Base-by-base conservation (phyloP, 2,888 invertebrate genomes). In the Apamea monoglypha region DNA sequence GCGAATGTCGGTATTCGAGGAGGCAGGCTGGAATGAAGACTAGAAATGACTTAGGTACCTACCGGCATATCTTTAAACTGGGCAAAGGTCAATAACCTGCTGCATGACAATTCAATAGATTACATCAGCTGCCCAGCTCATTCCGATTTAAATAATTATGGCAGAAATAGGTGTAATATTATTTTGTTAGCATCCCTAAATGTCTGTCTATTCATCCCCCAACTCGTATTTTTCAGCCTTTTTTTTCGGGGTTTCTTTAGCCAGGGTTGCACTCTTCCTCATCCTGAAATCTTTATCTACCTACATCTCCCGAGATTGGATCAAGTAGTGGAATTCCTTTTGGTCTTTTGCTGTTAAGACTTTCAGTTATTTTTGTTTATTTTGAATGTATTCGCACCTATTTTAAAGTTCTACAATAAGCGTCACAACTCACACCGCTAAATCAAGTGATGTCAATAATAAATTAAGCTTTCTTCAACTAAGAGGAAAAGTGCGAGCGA, bases 401-500 rank as follows among this genome's bases (percentile, higher is more conserved):
- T 40, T 40, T 40, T 40, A 40, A 71, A 4, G 7, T 75, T 75
- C 18, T 68, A 21, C 6, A 36, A 3, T 25, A n/a, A 7, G n/a
- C 18, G 8, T 32, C 6, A 4, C 21, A 63, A 68, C 7, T 50
- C 8, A 36, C 32, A 59, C 16, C 12, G 16, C 29, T 67, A 69
- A 77, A 82, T 77, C 47, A 68, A 69, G 4, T 21, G 50, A 64
- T 32, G 16, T 29, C 36, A 29, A 82, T 64, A 66, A n/a, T 66
- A 78, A 70, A 78, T 69, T 71, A 59, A 80, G 68, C 74, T 83
- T 74, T 68, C 25, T 69, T 68, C 25, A 44, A 69, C 32, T 66
- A 74, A 74, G 63, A 71, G 72, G 64, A 84, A 74, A 74, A 80
- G 77, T 75, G 63, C 77, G 83, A 83, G 75, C 53, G 70, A 64